Percentiles rank a stretch among this genome's conserved stretches.
phyloP scores from a whole-genome alignment of 2,797 vertebrate genomes.

The Microctenopoma steveboyesi region DNA sequence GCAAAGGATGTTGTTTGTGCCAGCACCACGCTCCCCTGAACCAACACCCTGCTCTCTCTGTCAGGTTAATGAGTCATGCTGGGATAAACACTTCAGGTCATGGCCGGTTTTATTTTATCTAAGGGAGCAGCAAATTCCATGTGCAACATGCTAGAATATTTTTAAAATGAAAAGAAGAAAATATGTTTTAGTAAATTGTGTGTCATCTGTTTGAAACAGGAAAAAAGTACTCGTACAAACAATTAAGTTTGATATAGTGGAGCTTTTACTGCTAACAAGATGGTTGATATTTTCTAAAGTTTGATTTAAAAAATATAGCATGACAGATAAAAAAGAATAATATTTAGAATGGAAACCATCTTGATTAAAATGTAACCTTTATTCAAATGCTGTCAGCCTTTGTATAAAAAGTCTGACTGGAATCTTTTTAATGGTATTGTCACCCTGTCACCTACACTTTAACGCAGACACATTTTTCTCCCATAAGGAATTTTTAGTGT shows the following conservation, averaged over 20 bases:
- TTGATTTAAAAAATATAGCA: slow-evolving; percentile 29
- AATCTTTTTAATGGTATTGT: neutral
- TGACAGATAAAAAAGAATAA: slow-evolving; percentile 30
- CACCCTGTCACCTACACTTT: slow-evolving; percentile 2
- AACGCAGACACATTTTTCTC: neutral
- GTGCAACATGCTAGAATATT: slow-evolving; percentile 40
- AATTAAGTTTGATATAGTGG: slow-evolving; percentile 44
- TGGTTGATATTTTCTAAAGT: slow-evolving; percentile 24
- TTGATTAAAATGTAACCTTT: slow-evolving; percentile 1
- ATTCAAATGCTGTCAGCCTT: neutral
- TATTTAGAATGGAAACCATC: slow-evolving; percentile 24
- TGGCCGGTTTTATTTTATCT: slow-evolving; percentile 59
- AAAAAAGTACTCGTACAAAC: slow-evolving; percentile 24
- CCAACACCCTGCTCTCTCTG: slow-evolving; percentile 65
- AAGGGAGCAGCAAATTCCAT: slow-evolving; percentile 46
- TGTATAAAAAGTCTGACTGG: neutral
- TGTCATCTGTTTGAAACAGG: neutral
- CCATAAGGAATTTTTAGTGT: slow-evolving; percentile 7
- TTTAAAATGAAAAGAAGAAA: slow-evolving; percentile 5
- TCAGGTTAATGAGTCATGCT: slow-evolving; percentile 79
- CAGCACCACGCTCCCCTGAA: slow-evolving; percentile 62
- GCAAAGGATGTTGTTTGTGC: slow-evolving; percentile 64
- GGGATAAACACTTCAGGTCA: slow-evolving; percentile 78
- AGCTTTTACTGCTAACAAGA: slow-evolving; percentile 26
- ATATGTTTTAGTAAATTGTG: neutral